Evolutionary conservation across 2,113 vertebrate species (phyloP).

Genomic region (Morone chrysops): DNA sequence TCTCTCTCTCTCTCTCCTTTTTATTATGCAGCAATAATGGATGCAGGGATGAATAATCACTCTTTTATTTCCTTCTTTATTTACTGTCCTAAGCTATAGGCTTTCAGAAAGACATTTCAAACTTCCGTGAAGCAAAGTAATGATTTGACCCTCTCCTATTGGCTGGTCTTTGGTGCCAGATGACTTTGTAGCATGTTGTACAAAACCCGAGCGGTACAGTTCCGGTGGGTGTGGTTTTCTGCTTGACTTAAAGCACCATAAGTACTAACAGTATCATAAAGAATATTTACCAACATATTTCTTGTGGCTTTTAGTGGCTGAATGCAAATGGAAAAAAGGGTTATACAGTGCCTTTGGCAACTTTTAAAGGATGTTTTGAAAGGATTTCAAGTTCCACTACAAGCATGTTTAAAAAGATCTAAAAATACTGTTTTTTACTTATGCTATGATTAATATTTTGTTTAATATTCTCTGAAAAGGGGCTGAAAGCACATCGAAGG

Average conservation of each 20-base stretch:
- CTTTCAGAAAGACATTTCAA: slow-evolving; percentile 23
- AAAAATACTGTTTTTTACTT: too few relatives aligned
- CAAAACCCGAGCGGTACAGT: not conserved
- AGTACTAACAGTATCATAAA: not conserved
- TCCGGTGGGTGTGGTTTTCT: not conserved
- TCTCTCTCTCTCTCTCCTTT: slow-evolving; percentile 18
- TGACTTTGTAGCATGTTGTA: not conserved
- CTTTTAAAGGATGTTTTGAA: not conserved
- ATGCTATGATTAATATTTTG: too few relatives aligned
- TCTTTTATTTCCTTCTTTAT: not conserved
- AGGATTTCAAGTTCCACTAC: too few relatives aligned
- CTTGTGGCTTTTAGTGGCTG: too few relatives aligned
- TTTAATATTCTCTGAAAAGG: too few relatives aligned
- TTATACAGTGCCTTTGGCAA: not conserved
- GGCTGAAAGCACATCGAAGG: too few relatives aligned
- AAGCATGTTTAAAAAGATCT: too few relatives aligned
- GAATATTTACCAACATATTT: not conserved
- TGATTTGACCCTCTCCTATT: not conserved
- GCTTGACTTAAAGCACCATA: not conserved
- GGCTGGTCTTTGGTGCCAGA: not conserved
- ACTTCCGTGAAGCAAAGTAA: not conserved
- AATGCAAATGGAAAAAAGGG: not conserved
- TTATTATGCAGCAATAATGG: slow-evolving; percentile 35
- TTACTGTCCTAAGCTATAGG: slow-evolving; percentile 1
- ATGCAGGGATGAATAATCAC: slow-evolving; percentile 6